These are phyloP conservation scores for Lepidurus apus DNA, from an alignment of 1,140 invertebrate genomes.

Conservation along the genomic window DNA sequence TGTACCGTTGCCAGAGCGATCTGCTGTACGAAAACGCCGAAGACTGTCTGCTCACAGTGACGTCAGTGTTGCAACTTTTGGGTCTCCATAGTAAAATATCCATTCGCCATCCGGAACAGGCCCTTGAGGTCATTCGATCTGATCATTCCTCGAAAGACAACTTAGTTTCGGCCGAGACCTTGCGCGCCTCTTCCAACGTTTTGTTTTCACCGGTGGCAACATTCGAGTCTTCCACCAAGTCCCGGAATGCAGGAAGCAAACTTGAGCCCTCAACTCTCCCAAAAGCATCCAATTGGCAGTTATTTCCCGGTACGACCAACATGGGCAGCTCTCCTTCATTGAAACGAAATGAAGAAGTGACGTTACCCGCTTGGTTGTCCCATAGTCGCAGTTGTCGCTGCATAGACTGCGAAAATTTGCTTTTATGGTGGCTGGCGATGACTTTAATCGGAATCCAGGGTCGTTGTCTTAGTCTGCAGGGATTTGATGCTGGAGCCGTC, in stretches of 20 bases:
- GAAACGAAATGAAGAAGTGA: background rate
- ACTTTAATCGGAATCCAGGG: background rate
- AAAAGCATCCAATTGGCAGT: background rate
- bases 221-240: background rate
- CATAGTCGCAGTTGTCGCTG: background rate
- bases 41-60: background rate
- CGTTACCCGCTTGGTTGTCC: background rate
- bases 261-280: background rate
- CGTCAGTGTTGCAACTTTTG: background rate
- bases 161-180: background rate
- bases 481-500: background rate
- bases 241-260: background rate
- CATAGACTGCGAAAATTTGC: conserved; percentile 18
- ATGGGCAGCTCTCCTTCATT: background rate
- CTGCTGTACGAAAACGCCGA: background rate
- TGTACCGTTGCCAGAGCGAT: background rate
- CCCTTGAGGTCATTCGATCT: background rate
- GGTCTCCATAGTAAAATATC: background rate
- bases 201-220: background rate
- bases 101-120: background rate
- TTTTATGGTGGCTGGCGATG: background rate
- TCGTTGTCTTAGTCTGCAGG: background rate
- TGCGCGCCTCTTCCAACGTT: background rate
- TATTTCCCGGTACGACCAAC: background rate
- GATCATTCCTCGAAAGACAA: background rate